Base-by-base conservation (phyloP, 2,888 invertebrate genomes). In the Copidosoma aretas region DNA sequence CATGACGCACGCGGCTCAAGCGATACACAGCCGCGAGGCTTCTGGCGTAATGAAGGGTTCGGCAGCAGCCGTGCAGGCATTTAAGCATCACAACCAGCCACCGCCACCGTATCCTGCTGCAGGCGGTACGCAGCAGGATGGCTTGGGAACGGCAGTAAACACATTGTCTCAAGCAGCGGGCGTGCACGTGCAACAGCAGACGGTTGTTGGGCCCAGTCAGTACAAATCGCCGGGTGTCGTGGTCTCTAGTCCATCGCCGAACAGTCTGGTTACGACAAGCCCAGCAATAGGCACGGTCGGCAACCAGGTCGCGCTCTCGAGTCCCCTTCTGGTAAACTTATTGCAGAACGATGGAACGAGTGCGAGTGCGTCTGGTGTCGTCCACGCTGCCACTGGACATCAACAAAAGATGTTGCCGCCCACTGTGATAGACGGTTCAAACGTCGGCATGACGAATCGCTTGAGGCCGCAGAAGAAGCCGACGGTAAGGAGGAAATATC, bases 311-410 rank as follows among this genome's bases (percentile, higher is more conserved):
- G 93, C 92, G 67, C 89, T 92, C 84, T 94, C 91, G 74, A 96
- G 95, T 80, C 97, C 97, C 24, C 86, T 97, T 75, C 86, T 97
- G 74, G 97, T 97, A 43, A 97, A 97, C 84, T 85, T 97, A 75
- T 86, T 97, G 77, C 96, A 97, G 86, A 96, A 93, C 80, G 95
- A 95, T 79, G 92, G 87, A 12, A 52, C 66, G 12, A 59, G 51
- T 21, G 21, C 56, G 8, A 39, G 52, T 15, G 46, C 41, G 14
- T 52, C 65, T 12, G 49, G 73, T 57, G 32, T 12, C n/a, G 56
- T 17, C 15, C 56, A 56, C 80, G 78, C 39, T 32, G 73, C 77
- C 53, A 62, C 65, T 77, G 15, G 76, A 76, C 17, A 39, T 15
- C 63, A 64, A 63, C 81, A 79, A 32, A 84, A 84, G 69, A 82